Percentiles rank a stretch among this genome's conserved stretches.
These are phyloP conservation scores for Steinernema khuongi DNA, from an alignment of 1,140 invertebrate species.

Conservation along the genomic window DNA sequence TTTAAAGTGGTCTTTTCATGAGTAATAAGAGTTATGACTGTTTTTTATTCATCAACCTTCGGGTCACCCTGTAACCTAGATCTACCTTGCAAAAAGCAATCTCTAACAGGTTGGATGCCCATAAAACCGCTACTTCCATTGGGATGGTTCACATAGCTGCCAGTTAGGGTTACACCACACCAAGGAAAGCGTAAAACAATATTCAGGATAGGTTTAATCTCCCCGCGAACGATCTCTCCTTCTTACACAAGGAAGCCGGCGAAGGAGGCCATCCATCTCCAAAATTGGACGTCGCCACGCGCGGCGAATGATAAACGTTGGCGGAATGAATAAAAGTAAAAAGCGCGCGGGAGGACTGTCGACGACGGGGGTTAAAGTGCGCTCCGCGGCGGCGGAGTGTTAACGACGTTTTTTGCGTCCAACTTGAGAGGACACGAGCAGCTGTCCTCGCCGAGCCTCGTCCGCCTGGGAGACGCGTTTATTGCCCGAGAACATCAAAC, in stretches of 20 bases:
- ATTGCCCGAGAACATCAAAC: background rate
- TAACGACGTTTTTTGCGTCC: conserved; percentile 7
- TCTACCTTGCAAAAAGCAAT: no score
- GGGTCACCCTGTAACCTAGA: no score
- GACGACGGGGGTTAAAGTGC: background rate
- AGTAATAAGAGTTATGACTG: no score
- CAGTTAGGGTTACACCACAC: no score
- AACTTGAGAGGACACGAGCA: background rate
- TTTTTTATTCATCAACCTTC: no score
- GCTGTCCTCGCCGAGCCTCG: background rate
- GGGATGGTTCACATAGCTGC: no score
- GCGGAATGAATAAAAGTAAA: background rate
- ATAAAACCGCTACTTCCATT: no score
- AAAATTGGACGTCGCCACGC: background rate
- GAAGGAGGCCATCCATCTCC: background rate
- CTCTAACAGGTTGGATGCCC: no score
- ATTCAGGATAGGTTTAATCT: no score
- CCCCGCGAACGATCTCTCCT: background rate
- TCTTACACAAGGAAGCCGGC: no score
- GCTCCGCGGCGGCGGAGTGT: background rate
- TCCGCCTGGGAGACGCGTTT: background rate
- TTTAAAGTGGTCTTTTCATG: no score
- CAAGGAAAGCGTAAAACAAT: no score
- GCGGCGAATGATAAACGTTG: background rate
- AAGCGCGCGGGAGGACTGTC: background rate